Base-by-base conservation (phyloP, 1,140 invertebrate species). In the Delia radicum region DNA sequence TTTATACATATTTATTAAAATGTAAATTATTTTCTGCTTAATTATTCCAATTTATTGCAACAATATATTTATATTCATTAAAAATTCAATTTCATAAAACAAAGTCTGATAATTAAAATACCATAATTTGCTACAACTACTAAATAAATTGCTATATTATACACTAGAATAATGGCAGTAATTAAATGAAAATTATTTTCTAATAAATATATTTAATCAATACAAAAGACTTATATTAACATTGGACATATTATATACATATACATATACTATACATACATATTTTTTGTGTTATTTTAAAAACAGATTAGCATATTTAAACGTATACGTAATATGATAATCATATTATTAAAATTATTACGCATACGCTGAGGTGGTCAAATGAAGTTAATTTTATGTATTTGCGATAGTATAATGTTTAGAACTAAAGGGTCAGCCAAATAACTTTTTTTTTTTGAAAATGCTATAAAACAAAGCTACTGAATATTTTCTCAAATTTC, bases 111-210 rank as follows among this genome's bases (percentile, higher is more conserved):
- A 18, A 55, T 55, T 55, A 55, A 55, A 55, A 55, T 21, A 55
- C 18, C 1, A 55, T 55, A 55, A 21, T 55, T 55, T 21, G 18
- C 5, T 55, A 21, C 48, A 55, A 55, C 48, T 55, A 55, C 18
- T 55, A 55, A 69, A 33, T 69, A 21, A 33, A 69, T 69, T 69
- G 21, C 29, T n/a, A 21, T 69, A 33, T 69, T 69, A 37, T 69
- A 21, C n/a, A 29, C 31, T 69, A 31, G 21, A 33, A 13, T 33
- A 69, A 69, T 69, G 31, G 37, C 65, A 69, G 65, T 69, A 69
- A 69, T 69, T 69, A 69, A 33, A 69, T 33, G 29, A n/a, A 33
- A 69, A 69, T 69, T 69, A 69, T 69, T 33, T 33, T 69, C 31
- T 33, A 69, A 69, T 69, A 69, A 69, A 33, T 33, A 21, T 33